These are phyloP conservation scores for Protomyctophum bolini DNA, from an alignment of 2,113 vertebrate genomes.

Conservation along the genomic window DNA sequence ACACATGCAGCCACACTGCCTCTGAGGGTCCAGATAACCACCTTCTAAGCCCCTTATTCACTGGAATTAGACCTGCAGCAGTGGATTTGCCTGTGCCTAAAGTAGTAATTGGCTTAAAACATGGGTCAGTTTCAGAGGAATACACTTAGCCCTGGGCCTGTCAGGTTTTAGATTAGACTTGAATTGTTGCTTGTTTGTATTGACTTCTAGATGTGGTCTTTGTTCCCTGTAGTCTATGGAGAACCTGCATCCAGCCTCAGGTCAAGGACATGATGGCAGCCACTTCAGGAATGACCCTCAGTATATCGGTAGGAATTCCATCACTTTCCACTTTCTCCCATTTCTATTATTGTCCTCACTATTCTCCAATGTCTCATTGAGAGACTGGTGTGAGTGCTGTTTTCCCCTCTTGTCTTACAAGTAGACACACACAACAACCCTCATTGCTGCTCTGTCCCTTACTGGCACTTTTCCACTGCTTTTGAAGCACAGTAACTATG, in stretches of 20 bases:
- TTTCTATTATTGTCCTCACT: neutral
- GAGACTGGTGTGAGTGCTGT: neutral
- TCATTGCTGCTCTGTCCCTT: neutral
- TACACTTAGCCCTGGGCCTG: too few relatives aligned
- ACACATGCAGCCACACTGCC: neutral
- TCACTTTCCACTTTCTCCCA: neutral
- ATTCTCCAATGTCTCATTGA: neutral
- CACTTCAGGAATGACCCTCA: conserved; percentile 66
- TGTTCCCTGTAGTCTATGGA: conserved; percentile 85
- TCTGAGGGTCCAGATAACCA: conserved; percentile 16
- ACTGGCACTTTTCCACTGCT: neutral
- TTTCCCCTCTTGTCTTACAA: neutral
- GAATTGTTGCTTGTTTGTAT: neutral
- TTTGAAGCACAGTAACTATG: conserved; percentile 4
- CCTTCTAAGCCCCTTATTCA: neutral
- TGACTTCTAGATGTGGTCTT: conserved; percentile 11
- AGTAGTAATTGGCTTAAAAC: neutral
- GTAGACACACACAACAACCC: neutral
- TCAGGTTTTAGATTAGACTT: too few relatives aligned
- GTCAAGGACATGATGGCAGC: conserved; percentile 69
- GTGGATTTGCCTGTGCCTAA: neutral
- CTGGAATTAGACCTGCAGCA: neutral
- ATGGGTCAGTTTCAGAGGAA: too few relatives aligned
- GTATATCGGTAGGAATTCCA: conserved; percentile 65
- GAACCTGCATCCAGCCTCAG: conserved; percentile 80